phyloP scores from a whole-genome alignment of 2,113 vertebrate genomes.

The Urocolius indicus region DNA sequence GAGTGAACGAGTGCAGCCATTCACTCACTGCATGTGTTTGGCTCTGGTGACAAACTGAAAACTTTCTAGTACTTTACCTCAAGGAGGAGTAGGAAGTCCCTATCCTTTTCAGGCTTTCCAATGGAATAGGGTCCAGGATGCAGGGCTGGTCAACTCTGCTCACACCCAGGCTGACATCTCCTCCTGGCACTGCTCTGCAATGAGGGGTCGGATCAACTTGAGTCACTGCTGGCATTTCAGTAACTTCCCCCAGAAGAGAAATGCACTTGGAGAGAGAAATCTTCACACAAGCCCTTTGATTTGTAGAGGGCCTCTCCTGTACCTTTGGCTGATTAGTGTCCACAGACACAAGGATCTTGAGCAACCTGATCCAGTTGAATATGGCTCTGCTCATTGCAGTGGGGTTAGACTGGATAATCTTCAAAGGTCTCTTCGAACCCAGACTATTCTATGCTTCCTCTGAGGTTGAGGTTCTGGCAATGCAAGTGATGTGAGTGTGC shows the following conservation, averaged over 20 bases:
- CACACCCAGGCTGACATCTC: background rate
- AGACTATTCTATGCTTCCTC: background rate
- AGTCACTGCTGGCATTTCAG: background rate
- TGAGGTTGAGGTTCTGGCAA: background rate
- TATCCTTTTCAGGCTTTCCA: background rate
- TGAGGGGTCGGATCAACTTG: background rate
- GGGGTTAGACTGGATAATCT: background rate
- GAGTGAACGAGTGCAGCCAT: background rate
- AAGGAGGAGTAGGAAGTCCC: background rate
- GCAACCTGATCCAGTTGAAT: background rate
- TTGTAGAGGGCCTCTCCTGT: background rate
- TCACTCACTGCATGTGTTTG: background rate
- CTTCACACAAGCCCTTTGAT: background rate
- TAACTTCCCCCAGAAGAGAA: background rate
- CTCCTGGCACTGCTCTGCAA: background rate
- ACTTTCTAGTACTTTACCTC: background rate
- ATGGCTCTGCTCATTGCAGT: background rate
- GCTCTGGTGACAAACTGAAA: background rate
- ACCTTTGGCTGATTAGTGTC: background rate
- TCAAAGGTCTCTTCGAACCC: background rate
- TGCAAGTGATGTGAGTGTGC: fast-evolving
- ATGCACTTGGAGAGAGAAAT: background rate
- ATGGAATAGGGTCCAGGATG: background rate
- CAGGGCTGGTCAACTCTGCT: background rate
- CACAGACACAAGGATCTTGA: background rate